phyloP scores from a whole-genome alignment of 2,797 vertebrate species.

The Tamandua tetradactyla region DNA sequence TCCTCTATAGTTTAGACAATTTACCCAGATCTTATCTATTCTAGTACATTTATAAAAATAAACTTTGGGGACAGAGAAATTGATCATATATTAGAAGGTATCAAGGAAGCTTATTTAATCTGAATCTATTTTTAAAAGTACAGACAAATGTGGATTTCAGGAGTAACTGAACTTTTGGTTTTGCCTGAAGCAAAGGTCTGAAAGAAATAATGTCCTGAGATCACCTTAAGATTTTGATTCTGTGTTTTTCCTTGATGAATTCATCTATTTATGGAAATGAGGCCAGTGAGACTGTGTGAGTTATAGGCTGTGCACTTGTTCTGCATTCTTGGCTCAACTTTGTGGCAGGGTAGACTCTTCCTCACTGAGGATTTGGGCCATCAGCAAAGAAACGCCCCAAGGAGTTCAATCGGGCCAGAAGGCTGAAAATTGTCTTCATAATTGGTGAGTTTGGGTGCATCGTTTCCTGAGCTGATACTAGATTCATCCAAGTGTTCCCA shows the following conservation, averaged over 20 bases:
- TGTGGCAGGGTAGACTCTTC: slow-evolving; percentile 57
- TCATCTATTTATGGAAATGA: slow-evolving; percentile 78
- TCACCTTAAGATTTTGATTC: slow-evolving; percentile 71
- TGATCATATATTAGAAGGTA: slow-evolving; percentile 67
- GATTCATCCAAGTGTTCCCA: neutral
- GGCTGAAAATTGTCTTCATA: slow-evolving; percentile 41
- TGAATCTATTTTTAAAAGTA: slow-evolving; percentile 65
- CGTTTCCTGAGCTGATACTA: slow-evolving; percentile 26
- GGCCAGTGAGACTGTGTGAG: slow-evolving; percentile 65
- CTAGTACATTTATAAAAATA: slow-evolving; percentile 55
- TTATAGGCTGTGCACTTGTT: slow-evolving; percentile 66
- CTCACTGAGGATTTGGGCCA: slow-evolving; percentile 47
- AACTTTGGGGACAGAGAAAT: slow-evolving; percentile 62
- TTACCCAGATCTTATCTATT: slow-evolving; percentile 60
- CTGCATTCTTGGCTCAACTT: slow-evolving; percentile 50
- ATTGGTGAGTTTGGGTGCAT: neutral
- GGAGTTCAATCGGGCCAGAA: slow-evolving; percentile 48
- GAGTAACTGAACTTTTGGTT: slow-evolving; percentile 71
- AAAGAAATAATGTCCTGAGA: slow-evolving; percentile 72
- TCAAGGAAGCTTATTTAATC: slow-evolving; percentile 67
- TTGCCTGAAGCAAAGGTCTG: slow-evolving; percentile 65
- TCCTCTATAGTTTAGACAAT: slow-evolving; percentile 35
- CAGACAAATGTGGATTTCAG: slow-evolving; percentile 49
- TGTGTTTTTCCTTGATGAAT: slow-evolving; percentile 75
- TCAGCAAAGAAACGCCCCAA: slow-evolving; percentile 43